Evolutionary conservation across 1,140 invertebrate species (phyloP).

Genomic region (Macrobrachium rosenbergii): DNA sequence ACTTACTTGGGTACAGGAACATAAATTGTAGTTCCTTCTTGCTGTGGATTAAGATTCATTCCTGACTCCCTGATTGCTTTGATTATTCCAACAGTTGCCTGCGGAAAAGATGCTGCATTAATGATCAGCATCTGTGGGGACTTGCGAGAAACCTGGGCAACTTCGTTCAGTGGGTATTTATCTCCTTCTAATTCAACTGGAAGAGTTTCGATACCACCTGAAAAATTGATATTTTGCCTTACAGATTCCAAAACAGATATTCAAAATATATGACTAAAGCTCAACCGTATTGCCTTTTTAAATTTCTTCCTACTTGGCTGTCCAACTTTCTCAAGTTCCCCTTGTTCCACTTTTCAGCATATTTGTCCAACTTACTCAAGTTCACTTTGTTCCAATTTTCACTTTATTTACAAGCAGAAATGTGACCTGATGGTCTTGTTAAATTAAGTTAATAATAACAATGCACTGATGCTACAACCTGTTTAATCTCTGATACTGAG

Average conservation of each 20-base stretch:
- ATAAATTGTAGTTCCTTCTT: conserved; percentile 91
- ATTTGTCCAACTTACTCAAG: too few relatives aligned
- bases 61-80: conserved; percentile 83
- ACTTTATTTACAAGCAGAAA: too few relatives aligned
- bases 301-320: too few relatives aligned
- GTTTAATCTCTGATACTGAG: too few relatives aligned
- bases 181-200: conserved; percentile 83
- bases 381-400: too few relatives aligned
- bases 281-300: too few relatives aligned
- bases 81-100: conserved; percentile 83
- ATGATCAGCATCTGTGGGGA: conserved; percentile 88
- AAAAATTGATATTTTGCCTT: conserved; percentile 50
- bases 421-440: too few relatives aligned
- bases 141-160: conserved; percentile 90
- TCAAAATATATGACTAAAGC: too few relatives aligned
- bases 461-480: too few relatives aligned
- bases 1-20: conserved; percentile 88
- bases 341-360: too few relatives aligned
- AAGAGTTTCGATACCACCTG: conserved; percentile 84
- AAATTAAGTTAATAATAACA: too few relatives aligned
- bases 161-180: conserved; percentile 86
- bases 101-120: conserved; percentile 86
- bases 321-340: too few relatives aligned
- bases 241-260: not conserved
- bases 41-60: conserved; percentile 94